Base-by-base conservation (phyloP, 1,140 invertebrate species). In the Drosophila tsacasi region DNA sequence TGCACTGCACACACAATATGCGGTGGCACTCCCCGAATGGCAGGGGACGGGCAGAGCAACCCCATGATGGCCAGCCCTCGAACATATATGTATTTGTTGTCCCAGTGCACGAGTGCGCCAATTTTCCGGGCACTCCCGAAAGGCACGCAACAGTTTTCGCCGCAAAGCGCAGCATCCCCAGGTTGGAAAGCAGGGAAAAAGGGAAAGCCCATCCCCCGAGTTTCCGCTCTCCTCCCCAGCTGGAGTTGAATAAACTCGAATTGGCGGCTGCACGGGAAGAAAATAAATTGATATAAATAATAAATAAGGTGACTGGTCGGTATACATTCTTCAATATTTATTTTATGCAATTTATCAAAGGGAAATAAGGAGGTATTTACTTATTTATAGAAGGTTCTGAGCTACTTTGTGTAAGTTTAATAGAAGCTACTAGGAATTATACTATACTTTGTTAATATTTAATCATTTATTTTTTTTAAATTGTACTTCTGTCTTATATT, bases 131-230 rank as follows among this genome's bases (percentile, higher is more conserved):
- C 63, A 55, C 69, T 71, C 74, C 80, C 68, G 71, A 76, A 71
- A 76, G 72, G 78, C 85, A 91, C 86, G 85, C 85, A 89, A 90
- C 86, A 89, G 85, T 89, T 89, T 83, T 81, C 35, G 52, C 57
- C 68, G 46, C 25, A n/a, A 57, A 57, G 49, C 32, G n/a, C 81
- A 85, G 83, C 83, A 76, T 86, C 83, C 83, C 60, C 54, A 44
- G 17, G 13, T 30, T 50, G 63, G 49, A 30, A n/a, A 12, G 54
- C 9, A 23, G 4, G 54, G 37, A 39, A 57, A 37, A 57, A 44
- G 63, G 42, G 27, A 55, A 77, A 74, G 52, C 61, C 62, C 65
- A 63, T 35, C 37, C 65, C 64, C 42, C 47, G 30, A 15, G n/a
- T 46, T 46, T 19, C 8, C 23, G 13, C 50, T 58, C 27, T 19